A percentile compares a stretch with the other conserved stretches of the same genome.
Conservation (phyloP, 2,113 vertebrate species). For the Bambusicola thoracicus region DNA sequence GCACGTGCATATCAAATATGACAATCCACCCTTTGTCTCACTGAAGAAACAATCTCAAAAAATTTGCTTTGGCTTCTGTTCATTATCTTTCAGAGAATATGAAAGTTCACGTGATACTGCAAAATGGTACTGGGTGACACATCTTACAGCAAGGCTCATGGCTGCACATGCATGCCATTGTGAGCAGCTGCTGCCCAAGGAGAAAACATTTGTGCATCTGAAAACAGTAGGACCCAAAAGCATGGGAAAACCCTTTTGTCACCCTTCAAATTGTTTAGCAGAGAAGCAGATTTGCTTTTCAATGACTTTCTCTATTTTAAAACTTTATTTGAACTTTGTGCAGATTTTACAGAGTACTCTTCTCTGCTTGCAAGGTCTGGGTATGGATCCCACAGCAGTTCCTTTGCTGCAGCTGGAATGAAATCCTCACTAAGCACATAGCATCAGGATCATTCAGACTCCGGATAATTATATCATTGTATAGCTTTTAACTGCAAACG, state of each 20-base stretch:
- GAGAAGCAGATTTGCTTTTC: neutral
- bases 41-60: neutral
- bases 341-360: neutral
- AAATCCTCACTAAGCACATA: neutral
- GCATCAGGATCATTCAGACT: neutral
- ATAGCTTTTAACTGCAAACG: neutral
- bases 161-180: fast-evolving
- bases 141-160: neutral
- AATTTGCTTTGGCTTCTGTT: neutral
- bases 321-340: neutral
- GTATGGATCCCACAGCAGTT: neutral
- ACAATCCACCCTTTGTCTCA: neutral
- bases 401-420: neutral
- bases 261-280: neutral
- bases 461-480: neutral
- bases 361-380: neutral
- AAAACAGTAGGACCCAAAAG: neutral
- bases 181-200: neutral
- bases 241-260: neutral
- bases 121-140: neutral
- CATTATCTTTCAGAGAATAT: neutral
- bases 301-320: neutral
- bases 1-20: neutral
- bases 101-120: neutral
- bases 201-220: neutral